Evolutionary conservation across 1,140 invertebrate species (phyloP), one percentile per base, ranked within the genome.

Genomic region (Bombus sylvicola): DNA sequence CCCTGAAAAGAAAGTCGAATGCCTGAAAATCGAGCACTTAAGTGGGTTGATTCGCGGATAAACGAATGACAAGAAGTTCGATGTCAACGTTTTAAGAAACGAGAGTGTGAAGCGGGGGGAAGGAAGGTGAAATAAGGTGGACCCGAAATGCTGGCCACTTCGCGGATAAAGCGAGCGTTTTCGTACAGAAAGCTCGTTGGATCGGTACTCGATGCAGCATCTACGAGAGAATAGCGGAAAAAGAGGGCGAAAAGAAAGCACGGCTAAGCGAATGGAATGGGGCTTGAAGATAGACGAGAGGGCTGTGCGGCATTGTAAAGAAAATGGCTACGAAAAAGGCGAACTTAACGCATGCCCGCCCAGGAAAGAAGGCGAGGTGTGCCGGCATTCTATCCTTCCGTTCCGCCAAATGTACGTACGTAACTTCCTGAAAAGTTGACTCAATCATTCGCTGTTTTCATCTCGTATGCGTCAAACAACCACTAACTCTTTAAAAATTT

Each of bases 161-260:
- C 64, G 62, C 47, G 86, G 77, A 87, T 86, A 86, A 88, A 88
- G 79, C 78, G 68, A 82, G 68, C 85, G 73, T 88, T 88, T 86
- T 88, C 83, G 87, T 74, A 64, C 39, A 25, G 83, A 86, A 81
- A 88, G 78, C 83, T 81, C 62, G 87, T 81, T 69, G 78, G 73
- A 81, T 86, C 84, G 84, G 74, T 43, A 69, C 87, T 88, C 84
- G 77, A 86, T 68, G 79, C 74, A 62, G 43, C 73, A 68, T 87
- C 62, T 79, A 66, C 71, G 53, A 69, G 37, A 80, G 71, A 76
- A 84, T 78, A 31, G 64, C 8, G 53, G 57, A 28, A 53, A 59
- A 59, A 22, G 62, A n/a, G 41, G 28, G 28, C 1, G 71, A 43
- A 81, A 81, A 74, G 59, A 39, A 81, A 81, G 43, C 77, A 28